Conservation (phyloP, 2,113 vertebrate species). For the Trematocara unimaculatum region DNA sequence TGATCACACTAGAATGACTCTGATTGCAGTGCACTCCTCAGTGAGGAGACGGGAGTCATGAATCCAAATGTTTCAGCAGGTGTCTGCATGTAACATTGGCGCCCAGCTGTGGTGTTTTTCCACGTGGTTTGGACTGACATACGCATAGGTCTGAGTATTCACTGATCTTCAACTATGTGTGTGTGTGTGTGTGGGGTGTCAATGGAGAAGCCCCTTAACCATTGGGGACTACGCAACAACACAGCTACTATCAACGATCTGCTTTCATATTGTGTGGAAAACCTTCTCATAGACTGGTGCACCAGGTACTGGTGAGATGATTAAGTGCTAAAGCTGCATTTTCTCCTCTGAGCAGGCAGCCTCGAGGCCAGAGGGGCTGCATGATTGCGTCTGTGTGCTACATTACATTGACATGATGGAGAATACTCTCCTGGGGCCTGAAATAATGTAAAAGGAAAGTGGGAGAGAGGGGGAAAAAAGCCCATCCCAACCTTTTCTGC, state of each 20-base stretch:
- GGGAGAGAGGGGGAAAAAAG: not conserved
- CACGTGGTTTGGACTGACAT: slow-evolving; percentile 30
- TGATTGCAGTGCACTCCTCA: slow-evolving; percentile 36
- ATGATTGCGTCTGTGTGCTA: slow-evolving; percentile 74
- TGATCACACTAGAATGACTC: slow-evolving; percentile 48
- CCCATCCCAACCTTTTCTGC: slow-evolving; percentile 53
- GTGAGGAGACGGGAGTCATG: slow-evolving; percentile 46
- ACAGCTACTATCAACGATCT: slow-evolving; percentile 32
- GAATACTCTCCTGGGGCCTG: slow-evolving; percentile 68
- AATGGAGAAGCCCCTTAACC: not conserved
- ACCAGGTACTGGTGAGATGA: slow-evolving; percentile 55
- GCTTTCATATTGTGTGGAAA: slow-evolving; percentile 54
- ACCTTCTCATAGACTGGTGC: slow-evolving; percentile 42
- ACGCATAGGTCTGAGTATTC: slow-evolving; percentile 22
- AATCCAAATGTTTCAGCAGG: slow-evolving; percentile 60
- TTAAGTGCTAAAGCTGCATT: slow-evolving; percentile 73
- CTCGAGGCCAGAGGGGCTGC: slow-evolving; percentile 57
- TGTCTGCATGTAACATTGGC: slow-evolving; percentile 40
- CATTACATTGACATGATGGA: slow-evolving; percentile 73
- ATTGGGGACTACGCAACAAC: slow-evolving; percentile 14
- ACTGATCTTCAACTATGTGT: slow-evolving; percentile 25
- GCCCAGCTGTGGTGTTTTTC: slow-evolving; percentile 55
- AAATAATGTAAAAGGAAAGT: slow-evolving; percentile 72
- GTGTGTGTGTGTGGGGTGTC: not conserved
- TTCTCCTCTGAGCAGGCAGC: slow-evolving; percentile 54